Evolutionary conservation across 2,797 vertebrate species (phyloP).

Genomic region (Macropus fuliginosus): DNA sequence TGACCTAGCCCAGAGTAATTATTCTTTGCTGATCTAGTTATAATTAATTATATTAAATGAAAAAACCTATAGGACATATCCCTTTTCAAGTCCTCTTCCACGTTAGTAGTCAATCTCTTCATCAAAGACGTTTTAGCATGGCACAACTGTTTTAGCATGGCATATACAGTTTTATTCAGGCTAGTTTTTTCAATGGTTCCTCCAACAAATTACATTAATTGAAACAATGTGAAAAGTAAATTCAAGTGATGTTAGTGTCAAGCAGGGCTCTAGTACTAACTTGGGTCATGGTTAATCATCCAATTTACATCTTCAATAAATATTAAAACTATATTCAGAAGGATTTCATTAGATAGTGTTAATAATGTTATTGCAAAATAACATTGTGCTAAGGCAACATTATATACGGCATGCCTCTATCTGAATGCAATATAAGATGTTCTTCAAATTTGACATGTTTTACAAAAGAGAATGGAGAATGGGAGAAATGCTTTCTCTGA

Average conservation of each 20-base stretch:
- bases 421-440: neutral
- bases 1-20: constrained; percentile 22
- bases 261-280: neutral
- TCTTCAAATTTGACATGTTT: neutral
- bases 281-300: neutral
- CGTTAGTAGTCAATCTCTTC: neutral
- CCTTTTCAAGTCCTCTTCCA: constrained; percentile 24
- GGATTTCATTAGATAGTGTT: neutral
- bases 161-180: neutral
- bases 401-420: neutral
- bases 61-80: neutral
- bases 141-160: neutral
- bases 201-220: neutral
- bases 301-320: neutral
- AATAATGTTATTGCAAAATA: neutral
- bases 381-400: neutral
- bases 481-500: neutral
- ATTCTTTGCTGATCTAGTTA: constrained; percentile 42
- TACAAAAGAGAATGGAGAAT: neutral
- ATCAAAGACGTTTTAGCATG: neutral
- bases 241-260: neutral
- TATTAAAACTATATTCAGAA: neutral
- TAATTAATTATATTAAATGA: constrained; percentile 46
- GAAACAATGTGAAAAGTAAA: neutral
- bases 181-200: neutral